These are phyloP conservation scores for Etheostoma cragini DNA, from an alignment of 2,113 vertebrate species.

Conservation along the genomic window DNA sequence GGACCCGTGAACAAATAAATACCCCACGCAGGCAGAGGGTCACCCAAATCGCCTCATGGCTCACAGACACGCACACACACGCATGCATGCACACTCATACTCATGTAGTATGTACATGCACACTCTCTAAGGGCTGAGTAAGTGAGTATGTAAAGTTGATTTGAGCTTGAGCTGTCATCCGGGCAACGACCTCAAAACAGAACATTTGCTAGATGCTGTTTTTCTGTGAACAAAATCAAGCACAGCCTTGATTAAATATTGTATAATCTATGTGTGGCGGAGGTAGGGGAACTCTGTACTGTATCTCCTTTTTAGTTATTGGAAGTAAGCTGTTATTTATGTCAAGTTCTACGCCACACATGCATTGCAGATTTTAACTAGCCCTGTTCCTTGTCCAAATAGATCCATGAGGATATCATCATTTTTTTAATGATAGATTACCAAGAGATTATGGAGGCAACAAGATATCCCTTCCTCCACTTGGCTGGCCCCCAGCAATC, in stretches of 20 bases:
- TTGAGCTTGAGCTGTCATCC: slow-evolving; percentile 7
- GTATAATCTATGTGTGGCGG: neutral
- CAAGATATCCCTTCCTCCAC: slow-evolving; percentile 15
- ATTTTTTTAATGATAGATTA: slow-evolving; percentile 52
- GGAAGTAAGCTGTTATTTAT: neutral
- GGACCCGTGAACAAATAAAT: slow-evolving; percentile 88
- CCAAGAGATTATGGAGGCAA: slow-evolving; percentile 37
- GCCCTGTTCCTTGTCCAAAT: slow-evolving; percentile 8
- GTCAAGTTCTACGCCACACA: neutral
- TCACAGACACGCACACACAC: slow-evolving; percentile 12
- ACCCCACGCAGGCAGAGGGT: slow-evolving; percentile 74
- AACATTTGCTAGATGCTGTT: neutral
- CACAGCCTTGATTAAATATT: neutral
- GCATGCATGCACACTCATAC: no score
- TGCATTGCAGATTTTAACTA: neutral
- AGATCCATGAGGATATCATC: neutral
- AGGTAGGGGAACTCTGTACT: neutral
- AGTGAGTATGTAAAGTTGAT: neutral
- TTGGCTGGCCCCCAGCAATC: slow-evolving; percentile 24
- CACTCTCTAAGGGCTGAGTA: neutral
- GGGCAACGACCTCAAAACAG: neutral
- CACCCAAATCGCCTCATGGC: slow-evolving; percentile 25
- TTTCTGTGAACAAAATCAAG: neutral
- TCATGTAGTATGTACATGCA: neutral
- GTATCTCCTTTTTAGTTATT: neutral